Base-by-base conservation (phyloP, 2,888 invertebrate genomes). In the Pseudeuparius sepicola region DNA sequence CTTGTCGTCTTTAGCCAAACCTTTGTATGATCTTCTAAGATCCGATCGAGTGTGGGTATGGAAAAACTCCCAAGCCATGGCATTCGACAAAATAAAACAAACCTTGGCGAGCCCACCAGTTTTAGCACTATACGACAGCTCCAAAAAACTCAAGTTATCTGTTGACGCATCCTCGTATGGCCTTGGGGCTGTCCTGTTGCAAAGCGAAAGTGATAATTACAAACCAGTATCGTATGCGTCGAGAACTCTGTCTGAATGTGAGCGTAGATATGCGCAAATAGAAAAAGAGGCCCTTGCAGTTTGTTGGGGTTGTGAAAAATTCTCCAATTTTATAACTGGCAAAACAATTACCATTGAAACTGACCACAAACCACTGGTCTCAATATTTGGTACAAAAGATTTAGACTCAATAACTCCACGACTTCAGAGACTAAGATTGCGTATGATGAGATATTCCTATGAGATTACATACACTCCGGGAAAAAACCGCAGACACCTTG, bases 231-330 rank as follows among this genome's bases (percentile, higher is more conserved):
- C 39, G n/a, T 41, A 38, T 24, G 36, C 32, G 10, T 41, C 39
- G 24, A 14, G 39, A 18, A 39, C 32, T 5, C 29, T 41, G 7
- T 29, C 32, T 10, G 13, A n/a, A 15, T 10, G 20, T 18, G 39
- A 39, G 16, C n/a, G 18, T 13, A 18, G 26, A 12, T 41, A 36
- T 20, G 39, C 41, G 7, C 36, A 41, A 24, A 41, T 41, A 16
- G 36, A 41, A 23, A 31, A 20, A 20, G 36, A 41, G 15, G 36
- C 41, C 11, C 23, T 41, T 12, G 39, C 41, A 11, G 14, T 36
- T 25, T 20, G 26, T 4, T 41, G 28, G 25, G 31, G 31, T 4
- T 34, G 31, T 12, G 32, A 36, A 34, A 34, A 14, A 34, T 36
- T 36, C 20, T 12, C 15, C 7, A 5, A 35, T 31, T 32, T 12